These are phyloP conservation scores for Acanthurus leucopareius DNA, from an alignment of 2,797 vertebrate species.

Conservation along the genomic window DNA sequence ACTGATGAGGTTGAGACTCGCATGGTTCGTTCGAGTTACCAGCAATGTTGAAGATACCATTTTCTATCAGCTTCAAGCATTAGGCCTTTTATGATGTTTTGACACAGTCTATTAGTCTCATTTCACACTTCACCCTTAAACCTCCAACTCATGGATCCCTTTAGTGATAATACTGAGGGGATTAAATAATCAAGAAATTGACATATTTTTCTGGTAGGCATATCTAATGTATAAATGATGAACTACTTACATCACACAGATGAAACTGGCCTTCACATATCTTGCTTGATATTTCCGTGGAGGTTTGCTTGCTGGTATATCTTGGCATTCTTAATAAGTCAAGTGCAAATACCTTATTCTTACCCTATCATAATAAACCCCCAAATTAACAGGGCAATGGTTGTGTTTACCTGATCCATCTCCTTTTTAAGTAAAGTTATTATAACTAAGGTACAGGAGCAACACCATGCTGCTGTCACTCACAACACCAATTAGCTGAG, in stretches of 20 bases:
- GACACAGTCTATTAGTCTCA: slow-evolving; percentile 30
- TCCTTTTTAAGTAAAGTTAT: background rate
- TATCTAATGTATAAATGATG: slow-evolving; percentile 16
- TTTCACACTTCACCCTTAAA: slow-evolving; percentile 8
- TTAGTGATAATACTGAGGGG: slow-evolving; percentile 12
- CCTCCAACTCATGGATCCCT: background rate
- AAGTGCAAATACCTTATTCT: slow-evolving; percentile 11
- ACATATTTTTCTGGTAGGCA: background rate
- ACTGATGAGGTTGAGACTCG: background rate
- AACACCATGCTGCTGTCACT: too few species aligned
- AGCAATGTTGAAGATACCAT: background rate
- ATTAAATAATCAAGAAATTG: slow-evolving; percentile 38
- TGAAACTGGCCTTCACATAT: background rate
- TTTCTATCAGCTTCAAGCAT: slow-evolving; percentile 11
- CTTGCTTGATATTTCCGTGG: slow-evolving; percentile 3
- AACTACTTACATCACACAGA: slow-evolving; percentile 22
- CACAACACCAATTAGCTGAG: too few species aligned
- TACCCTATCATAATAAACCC: slow-evolving; percentile 42
- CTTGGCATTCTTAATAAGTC: slow-evolving; percentile 16
- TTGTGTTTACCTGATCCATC: slow-evolving; percentile 48
- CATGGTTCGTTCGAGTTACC: slow-evolving; percentile 10
- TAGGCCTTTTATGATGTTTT: background rate
- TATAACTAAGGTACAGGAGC: too few species aligned
- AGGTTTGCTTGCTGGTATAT: slow-evolving; percentile 14
- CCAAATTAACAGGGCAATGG: slow-evolving; percentile 3